Evolutionary conservation across 1,140 invertebrate species (phyloP), one percentile per base, ranked within the genome.

Genomic region (Pogonus chalceus): DNA sequence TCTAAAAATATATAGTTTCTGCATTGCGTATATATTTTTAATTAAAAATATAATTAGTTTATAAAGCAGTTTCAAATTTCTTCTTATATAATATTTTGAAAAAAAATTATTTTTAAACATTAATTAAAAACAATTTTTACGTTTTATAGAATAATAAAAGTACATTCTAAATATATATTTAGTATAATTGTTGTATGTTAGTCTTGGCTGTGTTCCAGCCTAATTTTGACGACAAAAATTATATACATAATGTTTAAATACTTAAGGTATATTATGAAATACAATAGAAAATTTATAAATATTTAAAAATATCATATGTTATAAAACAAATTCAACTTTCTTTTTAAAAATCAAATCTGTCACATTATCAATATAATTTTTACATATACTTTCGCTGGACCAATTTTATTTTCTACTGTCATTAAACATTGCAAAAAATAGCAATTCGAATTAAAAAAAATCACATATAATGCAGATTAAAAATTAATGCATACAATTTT

Each of bases 201-300:
- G 18, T 18, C 7, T 43, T 43, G 37, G 37, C 9, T 18, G 9
- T 12, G 7, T 4, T 43, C 37, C 37, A 43, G 18, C 9, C 18
- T 43, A 43, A 43, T 43, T 43, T 43, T 43, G 37, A 43, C 37
- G 37, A 43, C 37, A 43, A 43, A 43, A 43, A 43, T 43, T 43
- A 43, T 16, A 43, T 43, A 43, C 37, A 16, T 43, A 18, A 43
- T n/a, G n/a, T n/a, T n/a, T n/a, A n/a, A n/a, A n/a, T n/a, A n/a
- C n/a, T n/a, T n/a, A n/a, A n/a, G n/a, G n/a, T n/a, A n/a, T n/a
- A n/a, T n/a, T n/a, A n/a, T n/a, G n/a, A n/a, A n/a, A n/a, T n/a
- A n/a, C n/a, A n/a, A n/a, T n/a, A n/a, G n/a, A n/a, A n/a, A n/a
- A n/a, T n/a, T n/a, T n/a, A n/a, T n/a, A n/a, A n/a, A n/a, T n/a